Evolutionary conservation across 2,888 invertebrate genomes (phyloP).

Genomic region (Leptinotarsa rubiginosa): DNA sequence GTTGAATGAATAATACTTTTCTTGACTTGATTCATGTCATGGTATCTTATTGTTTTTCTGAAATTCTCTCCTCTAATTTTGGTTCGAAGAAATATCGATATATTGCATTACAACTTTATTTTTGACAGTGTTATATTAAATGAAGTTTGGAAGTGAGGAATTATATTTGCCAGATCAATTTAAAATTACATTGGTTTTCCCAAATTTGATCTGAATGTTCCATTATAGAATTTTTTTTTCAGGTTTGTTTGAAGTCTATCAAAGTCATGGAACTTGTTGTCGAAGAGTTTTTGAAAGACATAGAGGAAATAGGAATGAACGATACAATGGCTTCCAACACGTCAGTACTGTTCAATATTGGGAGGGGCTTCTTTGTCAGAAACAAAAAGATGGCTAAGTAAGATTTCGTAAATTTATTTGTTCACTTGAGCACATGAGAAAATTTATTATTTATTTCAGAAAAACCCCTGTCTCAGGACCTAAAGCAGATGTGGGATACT

Average conservation of each 20-base stretch:
- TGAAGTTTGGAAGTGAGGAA: too few relatives aligned
- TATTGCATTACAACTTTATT: too few relatives aligned
- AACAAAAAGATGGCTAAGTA: slow-evolving; percentile 50
- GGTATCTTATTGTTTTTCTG: too few relatives aligned
- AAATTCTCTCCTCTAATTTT: too few relatives aligned
- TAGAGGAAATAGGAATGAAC: slow-evolving; percentile 48
- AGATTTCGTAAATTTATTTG: slow-evolving; percentile 10
- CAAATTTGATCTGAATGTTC: too few relatives aligned
- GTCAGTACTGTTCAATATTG: slow-evolving; percentile 51
- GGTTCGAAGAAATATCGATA: too few relatives aligned
- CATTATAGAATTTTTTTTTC: not conserved
- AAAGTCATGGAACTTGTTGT: slow-evolving; percentile 42
- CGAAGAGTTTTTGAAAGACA: slow-evolving; percentile 49
- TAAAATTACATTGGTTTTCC: too few relatives aligned
- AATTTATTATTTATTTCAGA: slow-evolving; percentile 21
- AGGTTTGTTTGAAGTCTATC: slow-evolving; percentile 31
- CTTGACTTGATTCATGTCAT: too few relatives aligned
- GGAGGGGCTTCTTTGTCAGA: slow-evolving; percentile 43
- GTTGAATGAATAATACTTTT: too few relatives aligned
- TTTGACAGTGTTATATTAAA: too few relatives aligned
- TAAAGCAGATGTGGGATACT: slow-evolving; percentile 46
- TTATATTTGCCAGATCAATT: too few relatives aligned
- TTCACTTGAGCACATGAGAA: not conserved
- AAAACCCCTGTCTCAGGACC: slow-evolving; percentile 5
- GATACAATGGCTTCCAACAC: slow-evolving; percentile 49